phyloP scores from a whole-genome alignment of 2,797 vertebrate species.

The Delichon dasypus region DNA sequence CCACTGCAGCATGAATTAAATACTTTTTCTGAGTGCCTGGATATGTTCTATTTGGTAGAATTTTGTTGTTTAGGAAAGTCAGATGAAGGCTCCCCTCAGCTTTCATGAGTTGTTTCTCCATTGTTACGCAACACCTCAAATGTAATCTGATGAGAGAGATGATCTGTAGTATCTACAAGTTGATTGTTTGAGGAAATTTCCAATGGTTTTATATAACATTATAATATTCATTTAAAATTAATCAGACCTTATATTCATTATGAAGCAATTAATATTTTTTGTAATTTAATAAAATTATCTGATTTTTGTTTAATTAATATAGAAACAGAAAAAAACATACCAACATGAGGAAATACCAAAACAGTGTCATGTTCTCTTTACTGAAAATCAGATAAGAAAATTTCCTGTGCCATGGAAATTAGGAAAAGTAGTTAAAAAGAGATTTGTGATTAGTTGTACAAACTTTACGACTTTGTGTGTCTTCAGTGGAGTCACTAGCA shows the following conservation, averaged over 20 bases:
- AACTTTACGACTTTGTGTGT: background rate
- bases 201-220: background rate
- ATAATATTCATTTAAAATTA: background rate
- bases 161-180: background rate
- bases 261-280: background rate
- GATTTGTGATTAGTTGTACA: background rate
- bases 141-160: background rate
- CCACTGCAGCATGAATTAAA: background rate
- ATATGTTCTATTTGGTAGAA: background rate
- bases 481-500: background rate
- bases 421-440: background rate
- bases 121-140: background rate
- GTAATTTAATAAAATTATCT: background rate
- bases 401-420: background rate
- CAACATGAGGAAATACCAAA: background rate
- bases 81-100: background rate
- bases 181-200: background rate
- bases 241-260: background rate
- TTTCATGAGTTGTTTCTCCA: background rate
- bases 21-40: background rate
- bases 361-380: background rate
- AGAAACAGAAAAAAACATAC: background rate
- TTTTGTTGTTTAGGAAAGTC: background rate
- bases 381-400: background rate
- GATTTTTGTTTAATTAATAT: background rate